Evolutionary conservation across 2,888 invertebrate species (phyloP).

Genomic region (Idaea dimidiata): DNA sequence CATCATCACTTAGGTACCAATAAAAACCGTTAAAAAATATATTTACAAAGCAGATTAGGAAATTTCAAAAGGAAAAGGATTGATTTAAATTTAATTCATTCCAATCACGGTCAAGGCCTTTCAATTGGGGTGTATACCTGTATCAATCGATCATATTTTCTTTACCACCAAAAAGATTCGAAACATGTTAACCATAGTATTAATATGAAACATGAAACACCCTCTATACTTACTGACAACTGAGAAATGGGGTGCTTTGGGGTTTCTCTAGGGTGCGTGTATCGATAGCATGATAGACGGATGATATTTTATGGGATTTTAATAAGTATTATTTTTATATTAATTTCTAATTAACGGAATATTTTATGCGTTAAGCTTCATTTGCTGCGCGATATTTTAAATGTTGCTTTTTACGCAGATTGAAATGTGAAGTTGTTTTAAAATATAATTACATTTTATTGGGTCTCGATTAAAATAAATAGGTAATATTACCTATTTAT

Average conservation of each 20-base stretch:
- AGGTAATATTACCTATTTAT: no score
- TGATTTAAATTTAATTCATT: not conserved
- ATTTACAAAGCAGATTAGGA: no score
- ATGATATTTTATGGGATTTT: not conserved
- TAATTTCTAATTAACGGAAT: not conserved
- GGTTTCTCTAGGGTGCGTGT: conserved; percentile 28
- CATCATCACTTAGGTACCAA: no score
- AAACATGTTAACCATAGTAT: not conserved
- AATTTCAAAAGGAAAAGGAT: no score
- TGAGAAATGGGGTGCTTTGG: conserved; percentile 39
- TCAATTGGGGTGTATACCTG: not conserved
- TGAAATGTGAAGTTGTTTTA: no score
- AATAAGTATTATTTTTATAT: not conserved
- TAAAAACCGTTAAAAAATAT: no score
- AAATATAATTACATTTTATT: no score
- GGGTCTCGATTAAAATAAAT: no score
- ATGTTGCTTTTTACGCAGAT: no score
- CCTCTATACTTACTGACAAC: conserved; percentile 42
- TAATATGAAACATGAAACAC: conserved; percentile 38
- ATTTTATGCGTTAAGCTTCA: not conserved
- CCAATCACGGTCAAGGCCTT: not conserved
- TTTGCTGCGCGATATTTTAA: no score
- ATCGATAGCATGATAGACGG: conserved; percentile 32
- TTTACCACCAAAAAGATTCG: not conserved
- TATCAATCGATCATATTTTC: not conserved